Percentiles rank a stretch among this genome's conserved stretches.
phyloP scores from a whole-genome alignment of 2,797 vertebrate species.

The Argentina silus region DNA sequence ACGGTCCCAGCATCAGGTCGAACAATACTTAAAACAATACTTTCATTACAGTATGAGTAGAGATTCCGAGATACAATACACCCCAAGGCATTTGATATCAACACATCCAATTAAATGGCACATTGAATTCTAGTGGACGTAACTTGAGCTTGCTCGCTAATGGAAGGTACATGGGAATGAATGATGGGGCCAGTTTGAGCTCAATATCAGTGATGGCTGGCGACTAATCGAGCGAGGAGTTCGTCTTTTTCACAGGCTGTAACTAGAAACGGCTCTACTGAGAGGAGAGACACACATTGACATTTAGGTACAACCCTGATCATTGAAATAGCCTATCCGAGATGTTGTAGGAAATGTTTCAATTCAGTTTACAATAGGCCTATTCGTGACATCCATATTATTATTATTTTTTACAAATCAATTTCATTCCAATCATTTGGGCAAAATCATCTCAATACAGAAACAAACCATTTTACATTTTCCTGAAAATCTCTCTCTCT shows the following conservation, averaged over 20 bases:
- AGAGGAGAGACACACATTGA: conserved; percentile 51
- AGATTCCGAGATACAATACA: conserved; percentile 58
- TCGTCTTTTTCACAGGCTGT: conserved; percentile 59
- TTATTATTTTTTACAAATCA: too few relatives aligned
- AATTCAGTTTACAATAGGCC: too few relatives aligned
- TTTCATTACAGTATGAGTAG: conserved; percentile 52
- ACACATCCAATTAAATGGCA: conserved; percentile 68
- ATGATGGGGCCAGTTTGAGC: conserved; percentile 44
- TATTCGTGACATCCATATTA: too few relatives aligned
- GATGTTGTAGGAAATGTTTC: too few relatives aligned
- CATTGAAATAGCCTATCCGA: too few relatives aligned
- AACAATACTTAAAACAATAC: conserved; percentile 49
- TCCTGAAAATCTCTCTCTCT: conserved; percentile 36
- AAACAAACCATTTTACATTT: too few relatives aligned
- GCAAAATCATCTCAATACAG: too few relatives aligned
- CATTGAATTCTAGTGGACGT: conserved; percentile 61
- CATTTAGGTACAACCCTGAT: conserved; percentile 56
- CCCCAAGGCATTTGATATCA: conserved; percentile 59
- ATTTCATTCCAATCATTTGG: too few relatives aligned
- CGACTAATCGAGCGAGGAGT: conserved; percentile 57
- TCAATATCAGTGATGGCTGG: conserved; percentile 54
- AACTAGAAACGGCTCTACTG: conserved; percentile 58
- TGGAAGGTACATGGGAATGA: conserved; percentile 36
- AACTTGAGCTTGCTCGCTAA: conserved; percentile 64
- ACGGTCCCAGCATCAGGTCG: conserved; percentile 28